Percentiles rank a stretch among this genome's conserved stretches.
phyloP scores from a whole-genome alignment of 2,888 invertebrate genomes.

The Drosophila emarginata region DNA sequence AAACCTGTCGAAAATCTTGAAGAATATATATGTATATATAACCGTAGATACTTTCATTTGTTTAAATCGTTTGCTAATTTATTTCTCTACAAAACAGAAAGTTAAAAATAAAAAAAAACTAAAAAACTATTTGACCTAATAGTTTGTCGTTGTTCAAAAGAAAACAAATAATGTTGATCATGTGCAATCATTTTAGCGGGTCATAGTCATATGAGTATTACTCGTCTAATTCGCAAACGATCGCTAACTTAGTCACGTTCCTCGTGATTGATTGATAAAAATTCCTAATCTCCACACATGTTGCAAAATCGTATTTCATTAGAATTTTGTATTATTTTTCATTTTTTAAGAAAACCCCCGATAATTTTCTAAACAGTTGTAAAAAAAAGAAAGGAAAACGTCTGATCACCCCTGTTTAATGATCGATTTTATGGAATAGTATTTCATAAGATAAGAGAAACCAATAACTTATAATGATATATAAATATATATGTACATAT shows the following conservation, averaged over 20 bases:
- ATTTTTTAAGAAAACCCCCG: not conserved
- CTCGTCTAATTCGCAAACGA: not conserved
- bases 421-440: conserved; percentile 24
- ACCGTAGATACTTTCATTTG: no score
- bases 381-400: not conserved
- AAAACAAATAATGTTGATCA: not conserved
- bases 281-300: not conserved
- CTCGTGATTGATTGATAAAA: not conserved
- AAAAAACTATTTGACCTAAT: no score
- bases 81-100: no score
- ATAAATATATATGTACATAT: not conserved
- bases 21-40: no score
- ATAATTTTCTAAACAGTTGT: not conserved
- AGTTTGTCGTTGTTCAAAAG: no score
- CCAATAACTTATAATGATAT: no score
- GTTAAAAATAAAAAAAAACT: no score
- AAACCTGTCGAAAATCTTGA: no score
- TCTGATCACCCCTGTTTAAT: not conserved
- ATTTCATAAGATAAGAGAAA: conserved; percentile 26
- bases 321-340: not conserved
- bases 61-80: no score
- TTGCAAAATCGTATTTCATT: not conserved
- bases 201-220: conserved; percentile 6
- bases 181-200: not conserved
- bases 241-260: conserved; percentile 33